Conservation (phyloP, 2,113 vertebrate genomes). For the Pyrgilauda ruficollis region DNA sequence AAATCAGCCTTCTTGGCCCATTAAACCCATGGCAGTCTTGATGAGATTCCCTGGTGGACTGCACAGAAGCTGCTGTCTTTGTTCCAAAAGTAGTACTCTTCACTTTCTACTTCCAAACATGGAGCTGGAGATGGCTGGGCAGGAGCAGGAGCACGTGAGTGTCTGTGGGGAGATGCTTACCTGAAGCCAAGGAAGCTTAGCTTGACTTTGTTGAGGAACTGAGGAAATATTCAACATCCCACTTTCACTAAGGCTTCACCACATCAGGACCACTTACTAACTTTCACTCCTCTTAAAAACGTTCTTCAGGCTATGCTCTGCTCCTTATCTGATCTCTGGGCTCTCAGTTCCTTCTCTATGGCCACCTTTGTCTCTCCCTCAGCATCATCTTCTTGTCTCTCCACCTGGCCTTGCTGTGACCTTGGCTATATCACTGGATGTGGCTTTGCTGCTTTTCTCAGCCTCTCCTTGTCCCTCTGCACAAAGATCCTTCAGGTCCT, state of each 20-base stretch:
- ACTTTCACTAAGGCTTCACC: conserved; percentile 46
- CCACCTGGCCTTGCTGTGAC: background rate
- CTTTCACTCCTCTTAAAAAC: conserved; percentile 31
- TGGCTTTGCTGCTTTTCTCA: background rate
- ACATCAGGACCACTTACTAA: conserved; percentile 47
- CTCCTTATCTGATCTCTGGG: conserved; percentile 59
- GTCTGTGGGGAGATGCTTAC: background rate
- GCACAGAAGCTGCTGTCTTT: background rate
- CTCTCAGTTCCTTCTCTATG: conserved; percentile 62
- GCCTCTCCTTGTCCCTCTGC: background rate
- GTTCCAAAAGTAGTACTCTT: background rate
- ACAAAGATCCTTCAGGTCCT: background rate
- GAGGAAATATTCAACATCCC: conserved; percentile 47
- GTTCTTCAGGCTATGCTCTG: background rate
- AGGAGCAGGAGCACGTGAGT: background rate
- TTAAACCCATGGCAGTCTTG: background rate
- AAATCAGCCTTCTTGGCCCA: background rate
- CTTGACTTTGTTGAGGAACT: conserved; percentile 38
- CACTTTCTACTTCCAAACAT: background rate
- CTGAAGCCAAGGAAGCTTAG: background rate
- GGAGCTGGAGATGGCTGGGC: background rate
- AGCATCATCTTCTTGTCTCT: conserved; percentile 7
- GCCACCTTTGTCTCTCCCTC: background rate
- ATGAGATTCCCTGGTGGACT: background rate
- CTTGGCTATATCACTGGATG: background rate